Conservation (phyloP, 1,140 invertebrate genomes). For the Procambarus virginalis region DNA sequence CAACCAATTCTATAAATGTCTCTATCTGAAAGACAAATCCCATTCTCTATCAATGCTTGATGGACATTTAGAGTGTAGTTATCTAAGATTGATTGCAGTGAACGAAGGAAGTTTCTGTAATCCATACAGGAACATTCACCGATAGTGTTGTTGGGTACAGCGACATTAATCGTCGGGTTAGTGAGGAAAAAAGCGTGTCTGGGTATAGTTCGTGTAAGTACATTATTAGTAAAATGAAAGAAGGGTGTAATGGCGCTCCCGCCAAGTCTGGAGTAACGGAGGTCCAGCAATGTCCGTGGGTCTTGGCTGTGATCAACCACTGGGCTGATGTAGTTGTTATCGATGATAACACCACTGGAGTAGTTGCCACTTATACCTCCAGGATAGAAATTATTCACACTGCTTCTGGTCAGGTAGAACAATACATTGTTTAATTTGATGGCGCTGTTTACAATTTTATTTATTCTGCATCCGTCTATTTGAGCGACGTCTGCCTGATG, state of each 20-base stretch:
- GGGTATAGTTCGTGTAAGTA: conserved; percentile 15
- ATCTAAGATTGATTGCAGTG: conserved; percentile 4
- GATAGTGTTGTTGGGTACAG: conserved; percentile 36
- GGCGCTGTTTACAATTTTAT: neutral
- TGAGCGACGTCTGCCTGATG: conserved; percentile 23
- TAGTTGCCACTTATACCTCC: conserved; percentile 22
- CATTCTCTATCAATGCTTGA: conserved; percentile 28
- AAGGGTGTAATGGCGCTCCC: conserved; percentile 4
- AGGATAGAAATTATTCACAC: conserved; percentile 2
- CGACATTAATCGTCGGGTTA: conserved; percentile 29
- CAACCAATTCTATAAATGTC: conserved; percentile 36
- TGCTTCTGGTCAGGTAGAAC: conserved; percentile 38
- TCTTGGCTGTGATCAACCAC: neutral
- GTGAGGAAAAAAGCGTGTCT: conserved; percentile 13
- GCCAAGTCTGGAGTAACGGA: neutral
- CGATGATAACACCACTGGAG: conserved; percentile 33
- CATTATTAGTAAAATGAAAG: conserved; percentile 41
- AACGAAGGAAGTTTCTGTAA: conserved; percentile 11
- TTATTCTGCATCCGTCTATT: conserved; percentile 9
- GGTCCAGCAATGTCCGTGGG: conserved; percentile 6
- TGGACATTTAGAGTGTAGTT: neutral
- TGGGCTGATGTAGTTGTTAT: conserved; percentile 26
- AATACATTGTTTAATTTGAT: conserved; percentile 20
- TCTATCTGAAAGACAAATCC: neutral
- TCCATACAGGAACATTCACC: conserved; percentile 31